phyloP scores from a whole-genome alignment of 2,113 vertebrate genomes.

The Barbus barbus region DNA sequence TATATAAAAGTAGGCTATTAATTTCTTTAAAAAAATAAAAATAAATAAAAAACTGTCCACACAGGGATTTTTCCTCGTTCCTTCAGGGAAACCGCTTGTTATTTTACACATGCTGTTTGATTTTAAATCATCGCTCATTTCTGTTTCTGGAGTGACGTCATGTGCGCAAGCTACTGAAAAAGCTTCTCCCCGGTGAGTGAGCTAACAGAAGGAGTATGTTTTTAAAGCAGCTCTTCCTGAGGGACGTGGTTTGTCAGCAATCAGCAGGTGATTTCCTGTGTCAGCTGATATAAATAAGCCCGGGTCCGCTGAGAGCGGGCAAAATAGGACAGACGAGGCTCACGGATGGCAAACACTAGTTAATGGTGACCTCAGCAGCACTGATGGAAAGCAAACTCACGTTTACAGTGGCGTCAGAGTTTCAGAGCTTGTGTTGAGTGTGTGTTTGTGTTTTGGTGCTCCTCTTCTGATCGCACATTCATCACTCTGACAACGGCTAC shows the following conservation, averaged over 20 bases:
- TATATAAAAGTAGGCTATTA: background rate
- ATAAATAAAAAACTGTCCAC: background rate
- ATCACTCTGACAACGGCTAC: constrained; percentile 79
- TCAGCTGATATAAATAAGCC: constrained; percentile 4
- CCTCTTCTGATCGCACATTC: constrained; percentile 74
- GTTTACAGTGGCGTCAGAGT: background rate
- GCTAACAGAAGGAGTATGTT: background rate
- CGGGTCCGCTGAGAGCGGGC: background rate
- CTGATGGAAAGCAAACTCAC: constrained; percentile 9
- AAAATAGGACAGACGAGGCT: constrained; percentile 14
- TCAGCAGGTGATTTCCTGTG: constrained; percentile 12
- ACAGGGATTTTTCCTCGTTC: background rate
- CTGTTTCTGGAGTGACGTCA: background rate
- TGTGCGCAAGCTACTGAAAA: background rate
- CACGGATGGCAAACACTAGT: no score
- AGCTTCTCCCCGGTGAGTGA: background rate
- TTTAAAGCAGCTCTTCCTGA: background rate
- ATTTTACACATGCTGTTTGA: background rate
- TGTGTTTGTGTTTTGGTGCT: constrained; percentile 69
- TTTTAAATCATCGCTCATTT: background rate
- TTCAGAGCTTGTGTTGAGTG: constrained; percentile 25
- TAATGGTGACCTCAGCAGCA: background rate
- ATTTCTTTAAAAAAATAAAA: no score
- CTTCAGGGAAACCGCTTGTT: background rate
- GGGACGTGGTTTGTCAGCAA: background rate